Conservation (phyloP, 2,113 vertebrate genomes). For the Halichoeres trimaculatus region DNA sequence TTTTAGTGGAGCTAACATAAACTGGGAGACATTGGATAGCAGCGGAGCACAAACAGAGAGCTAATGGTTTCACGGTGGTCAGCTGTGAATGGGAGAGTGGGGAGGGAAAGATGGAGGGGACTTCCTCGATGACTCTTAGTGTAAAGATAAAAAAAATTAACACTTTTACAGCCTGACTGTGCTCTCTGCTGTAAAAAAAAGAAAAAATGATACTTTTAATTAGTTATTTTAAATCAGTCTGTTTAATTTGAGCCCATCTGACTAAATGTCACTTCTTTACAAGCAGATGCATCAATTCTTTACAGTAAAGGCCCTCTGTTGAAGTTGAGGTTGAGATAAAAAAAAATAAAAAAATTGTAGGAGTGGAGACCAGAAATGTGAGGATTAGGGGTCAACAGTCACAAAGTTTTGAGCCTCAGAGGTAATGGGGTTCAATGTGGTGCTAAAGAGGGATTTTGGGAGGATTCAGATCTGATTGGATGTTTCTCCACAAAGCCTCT, state of each 20-base stretch:
- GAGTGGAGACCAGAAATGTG: too few relatives aligned
- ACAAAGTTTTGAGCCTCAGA: not conserved
- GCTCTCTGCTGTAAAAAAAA: too few relatives aligned
- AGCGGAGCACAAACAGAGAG: conserved; percentile 54
- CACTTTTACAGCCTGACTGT: too few relatives aligned
- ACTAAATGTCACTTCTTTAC: conserved; percentile 44
- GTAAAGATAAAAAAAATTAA: not conserved
- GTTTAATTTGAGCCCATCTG: conserved; percentile 33
- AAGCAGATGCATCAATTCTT: conserved; percentile 41
- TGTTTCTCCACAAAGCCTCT: too few relatives aligned
- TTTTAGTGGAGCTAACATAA: conserved; percentile 62
- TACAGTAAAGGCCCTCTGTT: not conserved
- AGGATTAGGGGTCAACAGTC: not conserved
- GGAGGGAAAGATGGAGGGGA: conserved; percentile 8
- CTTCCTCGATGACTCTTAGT: not conserved
- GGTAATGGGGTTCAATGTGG: too few relatives aligned
- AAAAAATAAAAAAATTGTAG: too few relatives aligned
- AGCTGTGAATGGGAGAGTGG: conserved; percentile 45
- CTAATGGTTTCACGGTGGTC: conserved; percentile 78
- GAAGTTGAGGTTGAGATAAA: too few relatives aligned
- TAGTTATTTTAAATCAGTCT: conserved; percentile 14
- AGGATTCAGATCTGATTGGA: too few relatives aligned
- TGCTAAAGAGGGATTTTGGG: too few relatives aligned
- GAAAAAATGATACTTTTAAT: conserved; percentile 21
- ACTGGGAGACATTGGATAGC: conserved; percentile 64